These are phyloP conservation scores for Cerastis leucographa DNA, from an alignment of 2,888 invertebrate genomes.

Conservation along the genomic window DNA sequence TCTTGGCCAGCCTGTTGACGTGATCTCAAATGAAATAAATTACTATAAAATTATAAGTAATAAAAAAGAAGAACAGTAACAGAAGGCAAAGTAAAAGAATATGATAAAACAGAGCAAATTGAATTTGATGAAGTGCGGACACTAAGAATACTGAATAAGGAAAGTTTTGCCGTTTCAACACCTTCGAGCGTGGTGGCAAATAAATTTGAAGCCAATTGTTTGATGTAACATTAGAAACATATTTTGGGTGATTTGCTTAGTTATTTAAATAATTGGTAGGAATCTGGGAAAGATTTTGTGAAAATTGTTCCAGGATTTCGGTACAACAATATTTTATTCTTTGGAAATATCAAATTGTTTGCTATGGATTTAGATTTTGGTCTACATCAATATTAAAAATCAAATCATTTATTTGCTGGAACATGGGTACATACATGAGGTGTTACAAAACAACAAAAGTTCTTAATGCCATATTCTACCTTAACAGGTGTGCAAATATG, in stretches of 20 bases:
- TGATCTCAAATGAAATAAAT: background rate
- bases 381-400: background rate
- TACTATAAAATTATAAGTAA: background rate
- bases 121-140: constrained; percentile 61
- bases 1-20: background rate
- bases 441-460: too few species aligned
- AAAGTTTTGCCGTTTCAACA: constrained; percentile 54
- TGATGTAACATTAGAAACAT: constrained; percentile 31
- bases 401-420: too few species aligned
- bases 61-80: constrained; percentile 1
- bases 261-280: background rate
- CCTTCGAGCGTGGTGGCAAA: constrained; percentile 54
- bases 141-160: constrained; percentile 52
- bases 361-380: background rate
- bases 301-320: background rate
- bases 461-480: too few species aligned
- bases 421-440: too few species aligned
- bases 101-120: constrained; percentile 55
- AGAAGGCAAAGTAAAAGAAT: constrained; percentile 29
- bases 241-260: constrained; percentile 16
- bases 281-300: background rate
- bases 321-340: background rate
- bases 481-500: too few species aligned
- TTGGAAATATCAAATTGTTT: background rate
- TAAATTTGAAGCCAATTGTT: constrained; percentile 53